Conservation (phyloP, 2,113 vertebrate genomes). For the Rhizomys pruinosus region DNA sequence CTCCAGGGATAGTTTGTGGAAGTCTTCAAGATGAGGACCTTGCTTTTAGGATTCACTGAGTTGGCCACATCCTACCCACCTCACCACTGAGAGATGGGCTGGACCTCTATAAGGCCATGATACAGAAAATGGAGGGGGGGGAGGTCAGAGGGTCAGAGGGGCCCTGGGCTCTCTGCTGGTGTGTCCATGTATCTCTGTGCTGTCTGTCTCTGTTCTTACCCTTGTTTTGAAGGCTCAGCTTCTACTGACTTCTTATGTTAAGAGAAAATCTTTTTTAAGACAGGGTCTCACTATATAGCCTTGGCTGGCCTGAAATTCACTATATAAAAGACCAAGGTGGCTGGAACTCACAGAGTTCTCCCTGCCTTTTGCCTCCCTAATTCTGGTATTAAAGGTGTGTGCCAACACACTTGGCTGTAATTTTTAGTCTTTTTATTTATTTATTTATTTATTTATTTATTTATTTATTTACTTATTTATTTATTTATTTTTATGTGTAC, state of each 20-base stretch:
- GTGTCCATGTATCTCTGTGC: background rate
- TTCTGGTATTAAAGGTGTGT: too few species aligned
- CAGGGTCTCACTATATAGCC: too few species aligned
- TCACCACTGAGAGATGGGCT: background rate
- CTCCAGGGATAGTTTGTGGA: background rate
- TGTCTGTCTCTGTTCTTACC: background rate
- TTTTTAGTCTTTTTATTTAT: too few species aligned
- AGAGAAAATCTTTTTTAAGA: background rate
- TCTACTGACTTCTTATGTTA: background rate
- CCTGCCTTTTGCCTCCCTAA: too few species aligned
- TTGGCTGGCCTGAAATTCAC: too few species aligned
- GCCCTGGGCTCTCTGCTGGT: background rate
- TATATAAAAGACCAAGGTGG: too few species aligned
- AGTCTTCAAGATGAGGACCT: background rate
- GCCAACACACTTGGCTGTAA: too few species aligned
- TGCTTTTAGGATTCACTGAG: background rate
- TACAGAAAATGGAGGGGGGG: background rate
- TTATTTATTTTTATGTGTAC: too few species aligned
- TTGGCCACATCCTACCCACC: background rate
- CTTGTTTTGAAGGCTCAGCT: background rate
- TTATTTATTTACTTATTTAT: too few species aligned
- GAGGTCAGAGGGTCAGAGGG: background rate
- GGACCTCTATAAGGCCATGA: background rate
- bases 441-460: too few species aligned
- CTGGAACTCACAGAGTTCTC: too few species aligned